phyloP scores from a whole-genome alignment of 1,140 invertebrate species.

The Orchesella cincta region DNA sequence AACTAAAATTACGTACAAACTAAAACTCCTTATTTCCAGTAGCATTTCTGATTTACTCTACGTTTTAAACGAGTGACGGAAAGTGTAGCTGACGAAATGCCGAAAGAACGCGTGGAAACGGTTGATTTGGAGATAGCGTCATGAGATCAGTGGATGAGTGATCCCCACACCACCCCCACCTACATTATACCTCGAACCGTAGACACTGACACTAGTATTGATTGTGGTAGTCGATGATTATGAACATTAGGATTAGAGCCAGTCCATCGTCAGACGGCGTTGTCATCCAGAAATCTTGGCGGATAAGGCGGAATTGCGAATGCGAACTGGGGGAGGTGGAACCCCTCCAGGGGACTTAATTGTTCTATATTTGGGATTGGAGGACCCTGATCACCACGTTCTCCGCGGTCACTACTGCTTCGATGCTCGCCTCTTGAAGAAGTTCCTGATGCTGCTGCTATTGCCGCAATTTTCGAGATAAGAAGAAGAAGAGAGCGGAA shows the following conservation, averaged over 20 bases:
- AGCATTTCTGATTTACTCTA: no score
- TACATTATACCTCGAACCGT: constrained; percentile 15
- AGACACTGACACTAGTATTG: constrained; percentile 25
- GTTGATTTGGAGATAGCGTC: constrained; percentile 6
- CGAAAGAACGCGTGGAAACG: constrained; percentile 21
- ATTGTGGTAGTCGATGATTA: constrained; percentile 17
- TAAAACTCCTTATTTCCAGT: no score
- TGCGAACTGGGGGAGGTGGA: constrained; percentile 44
- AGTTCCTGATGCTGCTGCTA: constrained; percentile 39
- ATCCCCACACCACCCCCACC: background rate
- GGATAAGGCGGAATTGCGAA: constrained; percentile 49
- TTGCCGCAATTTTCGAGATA: background rate
- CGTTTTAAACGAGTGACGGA: no score
- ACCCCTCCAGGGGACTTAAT: constrained; percentile 18
- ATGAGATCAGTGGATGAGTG: constrained; percentile 8
- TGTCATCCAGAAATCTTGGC: constrained; percentile 47
- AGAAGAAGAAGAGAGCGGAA: background rate
- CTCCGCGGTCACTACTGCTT: constrained; percentile 20
- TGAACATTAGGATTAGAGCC: constrained; percentile 25
- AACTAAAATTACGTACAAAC: no score
- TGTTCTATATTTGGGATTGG: constrained; percentile 23
- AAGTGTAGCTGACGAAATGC: no score
- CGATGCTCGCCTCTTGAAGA: constrained; percentile 35
- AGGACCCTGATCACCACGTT: constrained; percentile 21
- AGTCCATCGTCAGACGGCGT: constrained; percentile 40